Evolutionary conservation across 2,797 vertebrate species (phyloP).

Genomic region (Tapirus indicus): DNA sequence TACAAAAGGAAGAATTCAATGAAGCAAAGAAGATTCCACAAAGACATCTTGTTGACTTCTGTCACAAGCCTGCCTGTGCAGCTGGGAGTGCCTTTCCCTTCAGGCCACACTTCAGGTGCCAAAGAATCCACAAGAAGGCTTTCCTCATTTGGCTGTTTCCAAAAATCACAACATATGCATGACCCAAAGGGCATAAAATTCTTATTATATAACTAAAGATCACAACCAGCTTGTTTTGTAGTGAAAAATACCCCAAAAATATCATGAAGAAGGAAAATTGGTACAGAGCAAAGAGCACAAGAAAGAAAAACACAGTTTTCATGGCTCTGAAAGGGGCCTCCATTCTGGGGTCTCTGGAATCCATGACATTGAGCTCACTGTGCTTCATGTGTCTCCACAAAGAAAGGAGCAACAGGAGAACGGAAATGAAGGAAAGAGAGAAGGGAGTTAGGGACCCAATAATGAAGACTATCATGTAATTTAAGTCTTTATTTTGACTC

Average conservation of each 20-base stretch:
- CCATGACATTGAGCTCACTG: background rate
- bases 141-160: slow-evolving; percentile 30
- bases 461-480: background rate
- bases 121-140: slow-evolving; percentile 28
- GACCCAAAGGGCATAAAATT: background rate
- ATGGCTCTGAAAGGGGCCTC: background rate
- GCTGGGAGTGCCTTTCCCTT: background rate
- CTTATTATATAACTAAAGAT: background rate
- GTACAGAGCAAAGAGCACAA: background rate
- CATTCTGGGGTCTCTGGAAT: background rate
- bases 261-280: background rate
- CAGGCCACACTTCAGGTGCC: background rate
- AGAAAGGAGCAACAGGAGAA: background rate
- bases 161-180: slow-evolving; percentile 22
- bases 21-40: background rate
- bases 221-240: background rate
- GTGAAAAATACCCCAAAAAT: background rate
- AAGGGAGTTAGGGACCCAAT: background rate
- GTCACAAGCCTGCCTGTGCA: background rate
- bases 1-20: background rate
- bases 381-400: background rate
- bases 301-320: background rate
- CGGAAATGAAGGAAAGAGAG: background rate
- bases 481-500: background rate
- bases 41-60: background rate